These are phyloP conservation scores for Pseudomyrmex dendroicus DNA, from an alignment of 1,140 invertebrate genomes.

Conservation along the genomic window DNA sequence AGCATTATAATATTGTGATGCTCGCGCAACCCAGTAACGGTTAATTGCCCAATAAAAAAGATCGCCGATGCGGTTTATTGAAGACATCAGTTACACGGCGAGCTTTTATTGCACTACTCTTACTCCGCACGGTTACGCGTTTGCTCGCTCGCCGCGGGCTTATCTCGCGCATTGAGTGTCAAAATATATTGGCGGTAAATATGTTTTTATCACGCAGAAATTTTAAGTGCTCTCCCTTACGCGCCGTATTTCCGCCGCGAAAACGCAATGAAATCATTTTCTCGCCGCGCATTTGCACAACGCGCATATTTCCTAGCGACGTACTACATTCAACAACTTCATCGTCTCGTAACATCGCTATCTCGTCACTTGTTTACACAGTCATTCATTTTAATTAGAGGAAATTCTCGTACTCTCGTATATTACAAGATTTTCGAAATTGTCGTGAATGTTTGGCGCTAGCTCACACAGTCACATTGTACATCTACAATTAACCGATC, in stretches of 20 bases:
- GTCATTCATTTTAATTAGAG: conserved; percentile 36
- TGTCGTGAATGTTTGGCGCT: conserved; percentile 14
- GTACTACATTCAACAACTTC: background rate
- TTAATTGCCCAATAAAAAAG: conserved; percentile 73
- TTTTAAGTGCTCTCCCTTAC: conserved; percentile 64
- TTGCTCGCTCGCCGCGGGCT: conserved; percentile 6
- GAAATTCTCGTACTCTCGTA: conserved; percentile 30
- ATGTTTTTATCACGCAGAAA: conserved; percentile 68
- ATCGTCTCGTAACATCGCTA: no score
- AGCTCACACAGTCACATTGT: background rate
- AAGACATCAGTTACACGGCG: conserved; percentile 49
- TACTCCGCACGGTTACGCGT: conserved; percentile 7
- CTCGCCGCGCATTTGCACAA: conserved; percentile 1
- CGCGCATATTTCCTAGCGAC: conserved; percentile 6
- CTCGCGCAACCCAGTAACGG: conserved; percentile 52
- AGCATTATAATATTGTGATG: conserved; percentile 60
- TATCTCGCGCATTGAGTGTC: conserved; percentile 45
- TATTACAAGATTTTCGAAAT: conserved; percentile 41
- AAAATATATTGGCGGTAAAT: conserved; percentile 73
- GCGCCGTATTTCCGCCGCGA: conserved; percentile 21
- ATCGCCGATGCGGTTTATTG: conserved; percentile 62
- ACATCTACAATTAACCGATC: conserved; percentile 60
- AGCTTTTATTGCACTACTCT: conserved; percentile 67
- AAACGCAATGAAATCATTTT: conserved; percentile 42
- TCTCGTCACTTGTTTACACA: background rate